Conservation (phyloP, 2,113 vertebrate genomes). For the Setophaga petechia region DNA sequence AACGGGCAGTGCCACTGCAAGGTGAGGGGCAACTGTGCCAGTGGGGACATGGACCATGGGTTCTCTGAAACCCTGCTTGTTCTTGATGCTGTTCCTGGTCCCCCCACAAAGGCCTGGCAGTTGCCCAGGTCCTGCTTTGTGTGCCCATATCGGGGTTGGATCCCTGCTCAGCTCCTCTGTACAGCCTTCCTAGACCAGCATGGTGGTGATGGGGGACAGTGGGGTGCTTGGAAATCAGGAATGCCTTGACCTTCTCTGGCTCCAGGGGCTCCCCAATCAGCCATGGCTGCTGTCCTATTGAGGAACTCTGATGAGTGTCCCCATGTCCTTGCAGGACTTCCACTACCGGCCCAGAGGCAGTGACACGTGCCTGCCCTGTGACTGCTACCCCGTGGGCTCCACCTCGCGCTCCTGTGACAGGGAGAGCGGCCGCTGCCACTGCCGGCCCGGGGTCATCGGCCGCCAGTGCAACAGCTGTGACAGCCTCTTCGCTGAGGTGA, state of each 20-base stretch:
- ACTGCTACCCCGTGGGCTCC: slow-evolving; percentile 96
- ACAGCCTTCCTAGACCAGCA: background rate
- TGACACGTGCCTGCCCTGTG: slow-evolving; percentile 91
- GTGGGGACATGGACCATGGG: background rate
- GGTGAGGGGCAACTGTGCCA: slow-evolving; percentile 72
- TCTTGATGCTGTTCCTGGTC: background rate
- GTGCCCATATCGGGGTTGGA: rapidly evolving
- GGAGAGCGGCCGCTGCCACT: slow-evolving; percentile 90
- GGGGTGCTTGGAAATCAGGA: background rate
- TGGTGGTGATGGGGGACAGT: background rate
- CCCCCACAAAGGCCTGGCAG: background rate
- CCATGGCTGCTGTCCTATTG: background rate
- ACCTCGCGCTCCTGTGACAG: slow-evolving; percentile 90
- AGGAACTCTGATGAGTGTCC: slow-evolving; percentile 21
- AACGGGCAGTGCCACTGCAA: slow-evolving; percentile 94
- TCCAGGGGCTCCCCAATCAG: background rate
- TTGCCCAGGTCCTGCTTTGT: background rate
- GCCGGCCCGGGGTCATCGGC: slow-evolving; percentile 92
- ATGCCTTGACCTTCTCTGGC: background rate
- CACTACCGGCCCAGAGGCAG: slow-evolving; percentile 86
- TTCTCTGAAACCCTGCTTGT: background rate
- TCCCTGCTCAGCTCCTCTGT: background rate
- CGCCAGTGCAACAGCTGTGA: slow-evolving; percentile 95
- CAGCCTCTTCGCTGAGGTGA: slow-evolving; percentile 96
- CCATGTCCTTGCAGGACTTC: slow-evolving; percentile 83